Evolutionary conservation across 1,140 invertebrate genomes (phyloP).

Genomic region (Habropoda laboriosa): DNA sequence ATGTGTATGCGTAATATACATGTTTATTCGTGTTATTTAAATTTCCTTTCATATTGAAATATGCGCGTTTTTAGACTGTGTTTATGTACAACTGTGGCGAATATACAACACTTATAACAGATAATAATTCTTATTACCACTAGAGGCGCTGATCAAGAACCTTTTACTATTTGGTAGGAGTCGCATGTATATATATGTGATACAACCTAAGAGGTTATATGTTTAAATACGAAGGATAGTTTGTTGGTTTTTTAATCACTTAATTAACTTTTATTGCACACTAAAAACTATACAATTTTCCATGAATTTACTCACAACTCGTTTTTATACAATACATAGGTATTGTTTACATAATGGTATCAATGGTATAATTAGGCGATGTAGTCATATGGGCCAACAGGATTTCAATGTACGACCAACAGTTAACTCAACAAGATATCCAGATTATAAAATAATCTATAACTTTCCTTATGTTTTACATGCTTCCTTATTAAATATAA

Average conservation of each 20-base stretch:
- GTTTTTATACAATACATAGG: neutral
- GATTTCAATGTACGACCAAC: neutral
- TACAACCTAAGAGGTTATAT: no score
- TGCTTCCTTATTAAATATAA: conserved; percentile 22
- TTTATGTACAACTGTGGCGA: no score
- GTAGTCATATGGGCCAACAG: neutral
- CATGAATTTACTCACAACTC: neutral
- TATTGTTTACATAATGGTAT: neutral
- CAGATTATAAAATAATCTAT: conserved; percentile 61
- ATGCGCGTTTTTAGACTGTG: no score
- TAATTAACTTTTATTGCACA: neutral
- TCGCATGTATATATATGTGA: neutral
- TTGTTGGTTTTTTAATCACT: neutral
- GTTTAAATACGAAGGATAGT: no score
- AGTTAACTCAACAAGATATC: conserved; percentile 24
- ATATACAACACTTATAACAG: no score
- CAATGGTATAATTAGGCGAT: neutral
- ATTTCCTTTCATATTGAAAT: no score
- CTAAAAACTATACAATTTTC: neutral
- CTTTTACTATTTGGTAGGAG: neutral
- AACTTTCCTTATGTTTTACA: conserved; percentile 21
- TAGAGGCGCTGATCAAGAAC: neutral
- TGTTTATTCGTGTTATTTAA: no score
- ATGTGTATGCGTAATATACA: no score
- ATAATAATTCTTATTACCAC: neutral